Conservation (phyloP, 2,888 invertebrate species). For the Chymomyza procnemis region DNA sequence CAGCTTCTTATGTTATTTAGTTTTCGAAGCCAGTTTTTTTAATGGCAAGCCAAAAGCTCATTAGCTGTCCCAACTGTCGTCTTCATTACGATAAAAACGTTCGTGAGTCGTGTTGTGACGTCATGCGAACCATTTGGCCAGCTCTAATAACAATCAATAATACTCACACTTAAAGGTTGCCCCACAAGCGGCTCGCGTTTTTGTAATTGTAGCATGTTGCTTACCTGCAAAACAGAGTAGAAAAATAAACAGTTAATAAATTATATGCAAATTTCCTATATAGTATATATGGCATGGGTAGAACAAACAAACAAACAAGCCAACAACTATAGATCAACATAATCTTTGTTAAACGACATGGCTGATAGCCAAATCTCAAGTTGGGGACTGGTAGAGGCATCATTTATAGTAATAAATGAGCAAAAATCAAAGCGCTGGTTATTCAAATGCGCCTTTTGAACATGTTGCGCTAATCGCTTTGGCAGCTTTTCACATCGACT, state of each 20-base stretch:
- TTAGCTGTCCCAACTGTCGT: not conserved
- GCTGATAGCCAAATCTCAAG: not conserved
- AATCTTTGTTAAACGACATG: not conserved
- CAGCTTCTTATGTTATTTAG: too few relatives aligned
- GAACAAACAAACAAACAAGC: not conserved
- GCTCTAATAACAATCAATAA: constrained; percentile 47
- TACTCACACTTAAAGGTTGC: constrained; percentile 46
- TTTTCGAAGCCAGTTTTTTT: too few relatives aligned
- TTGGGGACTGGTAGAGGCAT: not conserved
- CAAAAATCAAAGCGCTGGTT: not conserved
- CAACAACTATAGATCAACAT: not conserved
- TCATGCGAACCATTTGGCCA: not conserved
- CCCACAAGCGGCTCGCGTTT: not conserved
- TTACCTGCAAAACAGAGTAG: constrained; percentile 45
- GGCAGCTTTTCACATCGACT: constrained; percentile 41
- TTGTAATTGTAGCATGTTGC: constrained; percentile 24
- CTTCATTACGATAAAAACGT: not conserved
- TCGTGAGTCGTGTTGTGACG: not conserved
- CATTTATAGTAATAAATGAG: not conserved
- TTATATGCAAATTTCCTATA: not conserved
- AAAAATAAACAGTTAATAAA: not conserved
- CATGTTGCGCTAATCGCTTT: constrained; percentile 37
- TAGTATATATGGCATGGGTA: not conserved
- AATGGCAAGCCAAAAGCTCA: not conserved
- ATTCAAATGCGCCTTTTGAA: not conserved